Evolutionary conservation across 2,113 vertebrate genomes (phyloP).

Genomic region (Otolemur garnettii): DNA sequence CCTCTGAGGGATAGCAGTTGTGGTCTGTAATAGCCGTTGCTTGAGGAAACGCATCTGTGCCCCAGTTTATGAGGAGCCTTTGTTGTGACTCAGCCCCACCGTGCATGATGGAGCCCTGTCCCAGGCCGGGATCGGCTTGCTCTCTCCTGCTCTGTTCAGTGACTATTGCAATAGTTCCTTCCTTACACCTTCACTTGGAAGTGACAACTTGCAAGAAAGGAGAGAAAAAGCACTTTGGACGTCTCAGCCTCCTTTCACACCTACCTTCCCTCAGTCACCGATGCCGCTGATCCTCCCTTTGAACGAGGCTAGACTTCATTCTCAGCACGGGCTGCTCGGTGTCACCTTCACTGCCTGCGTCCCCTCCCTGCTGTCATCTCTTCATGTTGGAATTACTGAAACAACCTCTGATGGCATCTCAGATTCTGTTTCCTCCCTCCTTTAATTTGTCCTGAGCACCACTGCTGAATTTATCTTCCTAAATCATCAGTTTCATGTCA

Average conservation of each 20-base stretch:
- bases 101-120: neutral
- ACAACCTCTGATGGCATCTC: neutral
- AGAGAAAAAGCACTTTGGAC: neutral
- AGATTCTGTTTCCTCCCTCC: constrained; percentile 39
- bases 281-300: neutral
- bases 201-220: neutral
- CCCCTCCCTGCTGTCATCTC: neutral
- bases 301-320: too few species aligned
- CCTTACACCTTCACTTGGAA: neutral
- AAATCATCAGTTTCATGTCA: neutral
- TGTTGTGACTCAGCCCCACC: neutral
- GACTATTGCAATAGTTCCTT: neutral
- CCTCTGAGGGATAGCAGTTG: neutral
- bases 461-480: constrained; percentile 19
- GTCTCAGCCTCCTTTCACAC: neutral
- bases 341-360: neutral
- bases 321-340: neutral
- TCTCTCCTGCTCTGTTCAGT: neutral
- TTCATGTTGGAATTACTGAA: neutral
- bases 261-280: neutral
- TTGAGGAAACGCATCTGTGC: neutral
- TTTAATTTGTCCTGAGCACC: neutral
- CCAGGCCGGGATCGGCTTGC: neutral
- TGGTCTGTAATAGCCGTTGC: neutral
- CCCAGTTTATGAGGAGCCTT: neutral